A percentile compares a stretch with the other conserved stretches of the same genome.
phyloP scores from a whole-genome alignment of 2,888 invertebrate genomes.

The Bursaphelenchus okinawaensis region DNA sequence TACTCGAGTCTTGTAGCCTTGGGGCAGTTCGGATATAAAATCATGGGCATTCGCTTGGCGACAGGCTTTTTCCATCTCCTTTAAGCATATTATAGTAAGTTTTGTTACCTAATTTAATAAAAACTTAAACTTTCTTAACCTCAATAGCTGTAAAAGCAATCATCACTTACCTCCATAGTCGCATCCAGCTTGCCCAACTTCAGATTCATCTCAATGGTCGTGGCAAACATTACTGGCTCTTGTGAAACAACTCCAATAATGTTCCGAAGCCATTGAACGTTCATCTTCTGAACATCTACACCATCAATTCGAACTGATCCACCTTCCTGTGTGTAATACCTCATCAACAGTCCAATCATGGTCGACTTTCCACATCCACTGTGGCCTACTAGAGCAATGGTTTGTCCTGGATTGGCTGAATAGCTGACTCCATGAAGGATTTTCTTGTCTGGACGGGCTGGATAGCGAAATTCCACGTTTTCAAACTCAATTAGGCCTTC shows the following conservation, averaged over 20 bases:
- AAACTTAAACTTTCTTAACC: no score
- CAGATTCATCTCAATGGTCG: conserved; percentile 55
- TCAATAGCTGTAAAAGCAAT: no score
- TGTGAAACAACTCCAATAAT: conserved; percentile 60
- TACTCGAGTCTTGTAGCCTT: conserved; percentile 59
- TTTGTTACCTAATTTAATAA: no score
- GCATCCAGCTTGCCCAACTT: conserved; percentile 59
- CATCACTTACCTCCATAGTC: conserved; percentile 36
- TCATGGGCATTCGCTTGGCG: conserved; percentile 58
- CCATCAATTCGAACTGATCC: conserved; percentile 59
- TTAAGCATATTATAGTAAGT: no score
- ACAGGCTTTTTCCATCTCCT: conserved; percentile 38
- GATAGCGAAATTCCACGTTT: conserved; percentile 60
- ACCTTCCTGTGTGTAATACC: conserved; percentile 37
- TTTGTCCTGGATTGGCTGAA: conserved; percentile 35
- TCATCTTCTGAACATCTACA: conserved; percentile 35
- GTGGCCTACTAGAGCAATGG: conserved; percentile 43
- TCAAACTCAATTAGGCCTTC: conserved; percentile 60
- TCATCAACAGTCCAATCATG: conserved; percentile 36
- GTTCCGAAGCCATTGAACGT: conserved; percentile 56
- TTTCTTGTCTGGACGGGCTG: conserved; percentile 58
- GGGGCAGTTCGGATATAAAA: conserved; percentile 58
- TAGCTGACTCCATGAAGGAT: conserved; percentile 36
- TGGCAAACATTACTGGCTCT: conserved; percentile 56
- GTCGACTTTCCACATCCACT: conserved; percentile 48